A percentile compares a stretch with the other conserved stretches of the same genome.
Conservation (phyloP, 2,113 vertebrate genomes). For the Carettochelys insculpta region DNA sequence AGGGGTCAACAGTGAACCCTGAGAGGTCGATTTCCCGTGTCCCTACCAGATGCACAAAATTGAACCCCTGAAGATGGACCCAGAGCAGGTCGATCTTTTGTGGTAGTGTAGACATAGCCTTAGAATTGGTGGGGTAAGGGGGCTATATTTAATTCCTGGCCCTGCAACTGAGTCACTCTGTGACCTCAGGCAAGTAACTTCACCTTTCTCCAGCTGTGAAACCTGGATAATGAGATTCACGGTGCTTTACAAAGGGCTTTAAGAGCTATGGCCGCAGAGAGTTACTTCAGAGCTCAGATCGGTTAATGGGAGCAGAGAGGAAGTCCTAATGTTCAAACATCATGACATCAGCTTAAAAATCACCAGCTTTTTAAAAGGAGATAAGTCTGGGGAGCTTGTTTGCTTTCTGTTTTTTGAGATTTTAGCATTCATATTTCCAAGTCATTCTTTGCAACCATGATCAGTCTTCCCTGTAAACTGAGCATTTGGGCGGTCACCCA, state of each 20-base stretch:
- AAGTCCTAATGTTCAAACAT: rapidly evolving
- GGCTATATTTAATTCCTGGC: not conserved
- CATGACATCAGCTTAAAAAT: not conserved
- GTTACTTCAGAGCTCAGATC: not conserved
- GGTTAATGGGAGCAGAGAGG: not conserved
- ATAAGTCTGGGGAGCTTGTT: not conserved
- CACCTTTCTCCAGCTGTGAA: rapidly evolving
- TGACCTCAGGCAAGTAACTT: rapidly evolving
- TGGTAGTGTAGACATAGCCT: no score
- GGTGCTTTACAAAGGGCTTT: not conserved
- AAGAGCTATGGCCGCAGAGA: not conserved
- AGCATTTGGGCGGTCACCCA: no score
- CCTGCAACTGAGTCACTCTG: not conserved
- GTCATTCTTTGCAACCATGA: not conserved
- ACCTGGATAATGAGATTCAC: not conserved
- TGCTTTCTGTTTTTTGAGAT: not conserved
- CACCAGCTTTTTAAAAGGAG: not conserved
- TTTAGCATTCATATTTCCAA: not conserved
- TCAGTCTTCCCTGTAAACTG: no score
- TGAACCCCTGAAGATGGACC: no score
- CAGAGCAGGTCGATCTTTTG: no score
- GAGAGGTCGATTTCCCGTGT: no score
- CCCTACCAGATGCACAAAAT: no score
- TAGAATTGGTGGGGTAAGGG: no score
- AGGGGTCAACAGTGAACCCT: no score